A percentile compares a stretch with the other conserved stretches of the same genome.
phyloP scores from a whole-genome alignment of 2,888 invertebrate genomes.

The Chaetoderma sp. region DNA sequence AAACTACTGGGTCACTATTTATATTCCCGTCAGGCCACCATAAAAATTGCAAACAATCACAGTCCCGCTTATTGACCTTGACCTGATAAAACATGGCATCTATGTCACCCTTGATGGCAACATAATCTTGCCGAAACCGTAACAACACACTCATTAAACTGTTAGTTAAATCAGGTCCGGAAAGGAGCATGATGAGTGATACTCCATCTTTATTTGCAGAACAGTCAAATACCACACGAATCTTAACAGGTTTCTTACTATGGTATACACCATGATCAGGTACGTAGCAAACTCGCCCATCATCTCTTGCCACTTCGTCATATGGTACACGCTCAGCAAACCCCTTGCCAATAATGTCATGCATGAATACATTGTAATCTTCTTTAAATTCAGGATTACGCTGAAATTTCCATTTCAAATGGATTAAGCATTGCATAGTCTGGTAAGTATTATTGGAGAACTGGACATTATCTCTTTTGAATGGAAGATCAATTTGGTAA shows the following conservation, averaged over 20 bases:
- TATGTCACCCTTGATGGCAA: conserved; percentile 14
- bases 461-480: too few relatives aligned
- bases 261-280: neutral
- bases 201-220: neutral
- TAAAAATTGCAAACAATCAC: neutral
- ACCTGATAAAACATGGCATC: conserved; percentile 13
- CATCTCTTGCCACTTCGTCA: too few relatives aligned
- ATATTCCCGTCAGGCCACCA: conserved; percentile 1
- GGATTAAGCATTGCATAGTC: too few relatives aligned
- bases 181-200: neutral
- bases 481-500: too few relatives aligned
- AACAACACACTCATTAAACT: conserved; percentile 5
- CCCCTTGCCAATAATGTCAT: too few relatives aligned
- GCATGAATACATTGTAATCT: too few relatives aligned
- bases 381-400: too few relatives aligned
- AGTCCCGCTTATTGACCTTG: neutral
- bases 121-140: conserved; percentile 10
- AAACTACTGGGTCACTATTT: neutral
- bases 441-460: too few relatives aligned
- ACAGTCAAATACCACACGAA: conserved; percentile 13
- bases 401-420: too few relatives aligned
- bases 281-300: too few relatives aligned
- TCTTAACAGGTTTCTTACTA: conserved; percentile 1
- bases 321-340: too few relatives aligned
- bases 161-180: conserved; percentile 12